Evolutionary conservation across 2,797 vertebrate genomes (phyloP).

Genomic region (Xenops minutus): DNA sequence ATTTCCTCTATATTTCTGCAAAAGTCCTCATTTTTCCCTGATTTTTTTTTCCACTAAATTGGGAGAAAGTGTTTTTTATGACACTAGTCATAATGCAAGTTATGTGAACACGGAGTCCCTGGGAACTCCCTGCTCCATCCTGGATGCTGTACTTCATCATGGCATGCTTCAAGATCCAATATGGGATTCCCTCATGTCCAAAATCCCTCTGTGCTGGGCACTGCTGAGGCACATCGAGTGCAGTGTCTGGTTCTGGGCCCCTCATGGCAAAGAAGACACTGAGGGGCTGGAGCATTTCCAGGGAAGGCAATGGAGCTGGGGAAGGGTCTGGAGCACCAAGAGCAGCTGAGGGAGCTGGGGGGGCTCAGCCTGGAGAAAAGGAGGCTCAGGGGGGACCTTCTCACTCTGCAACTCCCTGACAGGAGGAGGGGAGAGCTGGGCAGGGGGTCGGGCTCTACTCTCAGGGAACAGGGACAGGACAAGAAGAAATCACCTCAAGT

Average conservation of each 20-base stretch:
- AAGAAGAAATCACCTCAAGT: neutral
- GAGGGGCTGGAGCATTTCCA: neutral
- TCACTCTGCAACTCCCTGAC: neutral
- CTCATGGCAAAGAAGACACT: neutral
- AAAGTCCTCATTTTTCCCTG: neutral
- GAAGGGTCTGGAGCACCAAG: neutral
- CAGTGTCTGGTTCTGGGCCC: neutral
- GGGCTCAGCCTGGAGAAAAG: neutral
- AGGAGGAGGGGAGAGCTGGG: accelerated
- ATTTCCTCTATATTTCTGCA: neutral
- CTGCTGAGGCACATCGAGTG: neutral
- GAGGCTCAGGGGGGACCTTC: neutral
- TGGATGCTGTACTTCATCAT: neutral
- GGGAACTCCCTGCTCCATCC: neutral
- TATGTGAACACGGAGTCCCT: neutral
- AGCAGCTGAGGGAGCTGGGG: neutral
- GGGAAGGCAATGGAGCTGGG: neutral
- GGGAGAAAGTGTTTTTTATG: neutral
- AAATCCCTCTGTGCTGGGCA: neutral
- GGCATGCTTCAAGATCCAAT: neutral
- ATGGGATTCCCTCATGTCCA: neutral
- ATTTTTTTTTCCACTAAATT: neutral
- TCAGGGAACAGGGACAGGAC: neutral
- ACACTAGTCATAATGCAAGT: neutral
- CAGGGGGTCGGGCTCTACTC: accelerated